Evolutionary conservation across 2,888 invertebrate species (phyloP), one percentile per base, ranked within the genome.

Genomic region (Eupithecia exiguata): DNA sequence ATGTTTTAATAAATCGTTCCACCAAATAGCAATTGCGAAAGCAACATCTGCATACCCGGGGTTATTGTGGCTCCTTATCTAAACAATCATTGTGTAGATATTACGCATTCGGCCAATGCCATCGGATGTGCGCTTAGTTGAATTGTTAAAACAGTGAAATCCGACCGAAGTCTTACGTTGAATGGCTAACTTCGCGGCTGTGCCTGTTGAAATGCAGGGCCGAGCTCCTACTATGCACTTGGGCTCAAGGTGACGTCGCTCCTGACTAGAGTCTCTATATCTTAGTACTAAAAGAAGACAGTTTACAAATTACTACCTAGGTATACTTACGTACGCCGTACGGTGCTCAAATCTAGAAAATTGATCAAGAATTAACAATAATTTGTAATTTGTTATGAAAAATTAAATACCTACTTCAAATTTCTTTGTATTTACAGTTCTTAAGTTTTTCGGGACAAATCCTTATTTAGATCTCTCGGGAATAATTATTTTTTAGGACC

Each of bases 61-160:
- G 43, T 68, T 63, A 70, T 69, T 67, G 71, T 61, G 71, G 30
- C 36, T 61, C 10, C 36, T 61, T 67, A 74, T 76, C 67, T 70
- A 78, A 82, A 81, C 81, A 82, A 75, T 77, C 71, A 76, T 71
- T 74, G 65, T 58, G 58, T 58, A 58, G 46, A 78, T 80, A 79
- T 80, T 80, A 82, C 78, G 79, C 79, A 82, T 82, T 79, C 80
- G 78, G 70, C 78, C 77, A 77, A 81, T 81, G 77, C 78, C 74
- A 71, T 78, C 78, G 71, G 78, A 79, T 76, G 78, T 76, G 77
- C 70, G 78, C 78, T 68, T 80, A 73, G 74, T 75, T 78, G 78
- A 80, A 80, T 80, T 77, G 79, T 72, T 75, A 81, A 81, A 79
- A 79, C 74, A 78, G 82, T 82, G 85, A 84, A 85, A 86, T 83